These are phyloP conservation scores for Cygnus atratus DNA, from an alignment of 2,113 vertebrate genomes.

Conservation along the genomic window DNA sequence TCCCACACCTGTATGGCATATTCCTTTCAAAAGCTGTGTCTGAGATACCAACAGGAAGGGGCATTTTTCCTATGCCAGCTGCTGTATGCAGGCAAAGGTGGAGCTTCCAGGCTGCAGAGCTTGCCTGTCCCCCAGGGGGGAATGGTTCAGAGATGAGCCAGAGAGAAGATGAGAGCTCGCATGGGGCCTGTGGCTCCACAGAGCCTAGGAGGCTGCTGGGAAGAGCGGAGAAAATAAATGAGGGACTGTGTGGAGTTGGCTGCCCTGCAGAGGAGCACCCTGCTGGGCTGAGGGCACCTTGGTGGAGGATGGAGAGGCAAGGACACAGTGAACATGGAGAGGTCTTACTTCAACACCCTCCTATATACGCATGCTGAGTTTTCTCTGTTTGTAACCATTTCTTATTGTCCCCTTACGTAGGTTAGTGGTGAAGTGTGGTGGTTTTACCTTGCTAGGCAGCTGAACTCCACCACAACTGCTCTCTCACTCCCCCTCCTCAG, in stretches of 20 bases:
- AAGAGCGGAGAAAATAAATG: not conserved
- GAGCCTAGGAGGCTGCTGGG: not conserved
- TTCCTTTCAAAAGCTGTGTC: not conserved
- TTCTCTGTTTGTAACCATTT: not conserved
- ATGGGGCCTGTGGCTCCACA: not conserved
- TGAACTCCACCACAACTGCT: too few relatives aligned
- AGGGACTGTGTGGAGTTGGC: accelerated
- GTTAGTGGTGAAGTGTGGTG: too few relatives aligned
- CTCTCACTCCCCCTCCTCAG: too few relatives aligned
- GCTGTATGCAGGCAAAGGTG: not conserved
- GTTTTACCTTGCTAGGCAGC: too few relatives aligned
- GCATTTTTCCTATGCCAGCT: not conserved
- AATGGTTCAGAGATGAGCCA: not conserved
- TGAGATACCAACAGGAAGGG: not conserved
- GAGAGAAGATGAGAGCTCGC: not conserved
- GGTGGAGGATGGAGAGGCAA: not conserved
- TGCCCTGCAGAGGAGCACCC: not conserved
- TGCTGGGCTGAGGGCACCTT: not conserved
- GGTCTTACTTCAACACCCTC: not conserved
- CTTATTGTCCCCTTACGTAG: not conserved
- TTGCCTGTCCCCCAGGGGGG: not conserved
- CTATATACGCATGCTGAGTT: not conserved
- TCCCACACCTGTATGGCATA: not conserved
- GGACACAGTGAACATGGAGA: accelerated
- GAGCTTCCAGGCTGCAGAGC: not conserved